These are phyloP conservation scores for Eleutherodactylus coqui DNA, from an alignment of 2,797 vertebrate species.

Conservation along the genomic window DNA sequence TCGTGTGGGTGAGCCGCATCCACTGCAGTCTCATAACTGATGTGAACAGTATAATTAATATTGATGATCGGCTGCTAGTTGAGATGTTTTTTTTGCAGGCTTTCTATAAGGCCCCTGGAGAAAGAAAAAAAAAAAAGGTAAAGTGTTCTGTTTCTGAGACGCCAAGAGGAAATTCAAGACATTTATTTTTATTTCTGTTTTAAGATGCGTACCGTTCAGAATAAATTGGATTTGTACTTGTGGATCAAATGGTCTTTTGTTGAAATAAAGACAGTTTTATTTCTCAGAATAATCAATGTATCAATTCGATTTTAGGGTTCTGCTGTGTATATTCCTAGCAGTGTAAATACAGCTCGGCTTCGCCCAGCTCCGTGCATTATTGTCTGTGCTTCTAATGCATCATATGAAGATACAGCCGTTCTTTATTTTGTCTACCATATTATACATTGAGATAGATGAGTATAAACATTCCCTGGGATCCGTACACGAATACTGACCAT, in stretches of 20 bases:
- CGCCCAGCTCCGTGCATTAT: background rate
- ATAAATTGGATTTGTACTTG: background rate
- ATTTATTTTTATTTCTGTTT: slow-evolving; percentile 36
- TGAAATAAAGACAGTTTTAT: background rate
- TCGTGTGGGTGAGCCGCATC: background rate
- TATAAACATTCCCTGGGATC: background rate
- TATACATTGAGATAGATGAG: background rate
- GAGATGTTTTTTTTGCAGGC: slow-evolving; percentile 12
- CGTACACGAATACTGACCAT: background rate
- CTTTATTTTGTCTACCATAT: background rate
- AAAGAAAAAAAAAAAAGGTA: background rate
- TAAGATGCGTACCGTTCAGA: background rate
- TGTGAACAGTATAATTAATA: slow-evolving; percentile 58
- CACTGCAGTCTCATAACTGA: slow-evolving; percentile 32
- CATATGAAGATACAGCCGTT: background rate
- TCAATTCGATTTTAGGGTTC: slow-evolving; percentile 3
- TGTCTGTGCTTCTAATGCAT: background rate
- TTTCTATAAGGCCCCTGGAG: slow-evolving; percentile 21
- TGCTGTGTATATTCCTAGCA: background rate
- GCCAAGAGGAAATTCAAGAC: slow-evolving; percentile 38
- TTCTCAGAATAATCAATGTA: slow-evolving; percentile 28
- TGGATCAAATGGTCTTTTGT: background rate
- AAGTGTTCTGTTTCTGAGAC: background rate
- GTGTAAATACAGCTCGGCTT: background rate
- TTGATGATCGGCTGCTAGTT: slow-evolving; percentile 39